Base-by-base conservation (phyloP, 2,888 invertebrate genomes). In the Tuta absoluta region DNA sequence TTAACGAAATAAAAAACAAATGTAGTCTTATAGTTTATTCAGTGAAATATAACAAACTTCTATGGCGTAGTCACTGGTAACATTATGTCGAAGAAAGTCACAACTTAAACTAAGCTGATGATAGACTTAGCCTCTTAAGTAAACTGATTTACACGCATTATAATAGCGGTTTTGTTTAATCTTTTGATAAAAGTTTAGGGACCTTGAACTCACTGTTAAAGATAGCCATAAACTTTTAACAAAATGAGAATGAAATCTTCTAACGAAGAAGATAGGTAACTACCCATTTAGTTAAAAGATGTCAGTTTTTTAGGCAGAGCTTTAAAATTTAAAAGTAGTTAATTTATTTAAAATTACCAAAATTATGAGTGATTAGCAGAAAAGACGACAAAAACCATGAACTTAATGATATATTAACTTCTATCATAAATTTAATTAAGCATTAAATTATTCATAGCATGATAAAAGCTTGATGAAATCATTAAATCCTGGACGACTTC, bases 51-150 rank as follows among this genome's bases (percentile, higher is more conserved):
- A 87, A 90, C 82, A 87, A 83, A 24, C 82, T 79, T 91, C 91
- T 91, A 91, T 91, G 91, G 91, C 91, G 86, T 90, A 87, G 82
- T 87, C 85, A 89, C 90, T 90, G 91, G 91, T 91, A 90, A 91
- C 91, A 79, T 81, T 66, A 66, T 41, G 62, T 66, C 49, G 61
- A 61, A 63, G 60, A 61, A 66, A 51, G 24, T n/a, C 17, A 41
- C 56, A 64, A 65, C 65, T 59, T 58, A 53, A 53, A 60, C 63
- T 67, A 65, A 63, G 60, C 53, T 62, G 10, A 8, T 41, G n/a
- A 45, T 17, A n/a, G 23, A 64, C 66, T 66, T 66, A 66, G 66
- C 63, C 60, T 66, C 66, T 66, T 64, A 45, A 63, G 45, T 60
- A 53, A 17, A 59, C n/a, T 17, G 28, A 7, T 49, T 49, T 62